phyloP scores from a whole-genome alignment of 2,797 vertebrate species.

The Gobio occitaniae region DNA sequence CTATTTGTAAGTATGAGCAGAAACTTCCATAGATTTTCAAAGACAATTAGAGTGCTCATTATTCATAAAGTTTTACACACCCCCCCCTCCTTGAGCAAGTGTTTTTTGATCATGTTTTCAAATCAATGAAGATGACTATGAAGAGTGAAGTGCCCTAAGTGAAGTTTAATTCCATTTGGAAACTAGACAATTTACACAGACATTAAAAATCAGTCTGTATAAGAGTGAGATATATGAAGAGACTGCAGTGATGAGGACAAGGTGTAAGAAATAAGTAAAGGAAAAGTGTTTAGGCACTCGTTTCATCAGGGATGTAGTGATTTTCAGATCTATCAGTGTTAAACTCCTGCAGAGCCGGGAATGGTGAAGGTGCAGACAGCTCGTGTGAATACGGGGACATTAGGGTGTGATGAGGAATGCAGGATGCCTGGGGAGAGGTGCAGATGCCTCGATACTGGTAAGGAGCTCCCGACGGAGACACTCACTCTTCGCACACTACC shows the following conservation, averaged over 20 bases:
- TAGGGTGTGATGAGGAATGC: conserved; percentile 40
- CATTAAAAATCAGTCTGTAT: not conserved
- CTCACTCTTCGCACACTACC: not conserved
- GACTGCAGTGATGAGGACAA: not conserved
- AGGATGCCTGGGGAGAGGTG: conserved; percentile 18
- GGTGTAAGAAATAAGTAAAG: not conserved
- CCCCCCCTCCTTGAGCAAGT: not conserved
- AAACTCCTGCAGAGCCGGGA: conserved; percentile 29
- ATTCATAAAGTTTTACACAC: not conserved
- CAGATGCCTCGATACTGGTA: conserved; percentile 30
- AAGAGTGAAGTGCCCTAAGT: not conserved
- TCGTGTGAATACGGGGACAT: conserved; percentile 3
- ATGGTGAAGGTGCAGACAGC: conserved; percentile 7
- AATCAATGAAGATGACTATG: not conserved
- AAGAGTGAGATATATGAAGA: not conserved
- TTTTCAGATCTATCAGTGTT: conserved; percentile 29
- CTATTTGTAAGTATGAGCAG: not conserved
- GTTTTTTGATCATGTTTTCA: not conserved
- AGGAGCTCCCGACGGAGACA: conserved; percentile 22
- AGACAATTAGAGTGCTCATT: not conserved
- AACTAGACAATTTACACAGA: not conserved
- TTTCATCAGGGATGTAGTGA: conserved; percentile 13
- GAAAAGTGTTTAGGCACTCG: not conserved
- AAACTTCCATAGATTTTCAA: not conserved
- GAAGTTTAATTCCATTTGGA: not conserved